phyloP scores from a whole-genome alignment of 2,888 invertebrate genomes.

The Stenchaetothrips biformis region DNA sequence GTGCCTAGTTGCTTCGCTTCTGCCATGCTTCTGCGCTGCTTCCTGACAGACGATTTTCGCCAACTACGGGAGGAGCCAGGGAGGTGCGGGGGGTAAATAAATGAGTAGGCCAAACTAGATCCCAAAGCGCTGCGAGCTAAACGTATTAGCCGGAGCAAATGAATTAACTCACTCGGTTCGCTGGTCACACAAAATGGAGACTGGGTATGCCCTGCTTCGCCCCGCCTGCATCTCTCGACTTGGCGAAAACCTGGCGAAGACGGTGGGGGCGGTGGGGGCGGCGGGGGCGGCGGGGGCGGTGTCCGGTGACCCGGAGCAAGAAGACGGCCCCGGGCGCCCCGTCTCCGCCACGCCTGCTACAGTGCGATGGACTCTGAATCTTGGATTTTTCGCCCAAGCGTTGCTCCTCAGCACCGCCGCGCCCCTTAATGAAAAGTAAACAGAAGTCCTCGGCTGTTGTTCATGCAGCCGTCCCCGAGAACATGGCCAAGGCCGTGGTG shows the following conservation, averaged over 20 bases:
- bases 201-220: neutral
- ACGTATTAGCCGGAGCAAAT: constrained; percentile 13
- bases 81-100: neutral
- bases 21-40: too few species aligned
- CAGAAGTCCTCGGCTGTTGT: constrained; percentile 12
- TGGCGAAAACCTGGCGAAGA: neutral
- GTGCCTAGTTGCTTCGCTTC: neutral
- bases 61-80: neutral
- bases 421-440: constrained; percentile 21
- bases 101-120: constrained; percentile 18
- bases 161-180: constrained; percentile 18
- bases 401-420: neutral
- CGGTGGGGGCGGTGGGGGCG: constrained; percentile 1
- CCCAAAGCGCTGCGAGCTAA: constrained; percentile 19
- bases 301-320: constrained; percentile 14
- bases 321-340: neutral
- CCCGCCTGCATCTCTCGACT: neutral
- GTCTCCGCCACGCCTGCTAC: neutral
- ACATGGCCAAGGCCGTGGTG: neutral
- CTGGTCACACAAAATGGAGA: constrained; percentile 12
- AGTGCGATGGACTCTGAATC: constrained; percentile 11
- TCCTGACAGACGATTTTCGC: neutral
- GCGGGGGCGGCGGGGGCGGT: neutral
- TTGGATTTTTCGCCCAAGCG: constrained; percentile 4
- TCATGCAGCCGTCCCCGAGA: neutral